phyloP scores from a whole-genome alignment of 2,888 invertebrate genomes.

The Mellilla xanthometata region DNA sequence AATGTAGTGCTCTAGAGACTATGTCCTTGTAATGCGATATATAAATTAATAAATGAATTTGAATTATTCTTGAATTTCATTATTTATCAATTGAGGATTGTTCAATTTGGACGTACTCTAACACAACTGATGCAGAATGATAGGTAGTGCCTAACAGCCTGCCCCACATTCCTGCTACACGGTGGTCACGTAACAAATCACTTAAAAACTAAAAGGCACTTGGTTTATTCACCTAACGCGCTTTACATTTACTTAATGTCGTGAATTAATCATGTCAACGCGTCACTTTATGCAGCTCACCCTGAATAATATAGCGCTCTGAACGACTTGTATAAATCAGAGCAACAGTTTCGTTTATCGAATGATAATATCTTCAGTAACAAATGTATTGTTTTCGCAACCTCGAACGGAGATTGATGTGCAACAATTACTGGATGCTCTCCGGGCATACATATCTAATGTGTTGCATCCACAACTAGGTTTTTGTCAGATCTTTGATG shows the following conservation, averaged over 20 bases:
- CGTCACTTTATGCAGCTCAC: constrained; percentile 66
- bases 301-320: constrained; percentile 63
- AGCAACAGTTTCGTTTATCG: constrained; percentile 63
- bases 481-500: constrained; percentile 74
- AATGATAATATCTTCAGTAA: constrained; percentile 73
- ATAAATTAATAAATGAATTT: no score
- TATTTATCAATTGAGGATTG: no score
- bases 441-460: constrained; percentile 66
- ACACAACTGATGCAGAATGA: no score
- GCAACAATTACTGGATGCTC: constrained; percentile 78
- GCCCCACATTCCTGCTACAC: no score
- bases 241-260: constrained; percentile 28
- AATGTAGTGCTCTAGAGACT: no score
- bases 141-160: no score
- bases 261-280: constrained; percentile 58
- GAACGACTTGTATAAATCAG: constrained; percentile 71
- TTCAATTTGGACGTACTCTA: no score
- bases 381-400: constrained; percentile 80
- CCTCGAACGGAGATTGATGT: constrained; percentile 76
- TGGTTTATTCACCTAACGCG: constrained; percentile 15
- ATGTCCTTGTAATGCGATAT: no score
- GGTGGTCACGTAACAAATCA: no score
- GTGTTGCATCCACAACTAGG: constrained; percentile 75
- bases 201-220: constrained; percentile 1
- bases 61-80: no score